Conservation (phyloP, 2,797 vertebrate species). For the Manis crassicaudata region DNA sequence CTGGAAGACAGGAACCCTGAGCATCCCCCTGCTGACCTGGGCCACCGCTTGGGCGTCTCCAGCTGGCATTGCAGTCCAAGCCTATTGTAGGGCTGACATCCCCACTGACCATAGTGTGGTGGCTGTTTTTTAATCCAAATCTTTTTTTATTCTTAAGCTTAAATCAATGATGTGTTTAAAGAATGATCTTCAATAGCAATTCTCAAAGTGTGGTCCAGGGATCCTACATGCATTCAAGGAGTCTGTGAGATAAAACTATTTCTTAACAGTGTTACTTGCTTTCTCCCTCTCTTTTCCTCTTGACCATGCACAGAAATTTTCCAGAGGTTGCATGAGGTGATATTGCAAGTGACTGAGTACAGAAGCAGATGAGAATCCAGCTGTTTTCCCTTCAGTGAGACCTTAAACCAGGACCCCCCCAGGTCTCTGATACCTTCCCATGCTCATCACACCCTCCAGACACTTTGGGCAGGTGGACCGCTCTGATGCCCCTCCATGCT, state of each 20-base stretch:
- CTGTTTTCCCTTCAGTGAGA: not conserved
- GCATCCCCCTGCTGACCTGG: not conserved
- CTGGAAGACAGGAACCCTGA: not conserved
- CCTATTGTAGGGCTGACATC: not conserved
- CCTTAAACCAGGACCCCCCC: not conserved
- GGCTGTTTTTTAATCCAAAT: not conserved
- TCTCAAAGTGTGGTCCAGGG: not conserved
- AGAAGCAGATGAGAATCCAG: not conserved
- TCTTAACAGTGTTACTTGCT: not conserved
- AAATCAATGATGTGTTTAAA: not conserved
- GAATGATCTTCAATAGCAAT: not conserved
- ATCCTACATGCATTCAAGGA: not conserved
- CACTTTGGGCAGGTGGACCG: accelerated
- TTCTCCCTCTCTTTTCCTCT: not conserved
- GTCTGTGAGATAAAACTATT: not conserved
- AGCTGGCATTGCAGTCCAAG: not conserved
- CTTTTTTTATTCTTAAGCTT: not conserved
- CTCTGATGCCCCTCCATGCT: not conserved
- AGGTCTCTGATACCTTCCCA: not conserved
- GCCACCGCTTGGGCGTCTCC: not conserved
- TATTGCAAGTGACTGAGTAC: not conserved
- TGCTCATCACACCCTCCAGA: accelerated
- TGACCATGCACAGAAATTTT: accelerated
- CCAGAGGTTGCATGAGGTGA: accelerated
- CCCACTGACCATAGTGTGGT: not conserved